Percentiles rank a stretch among this genome's conserved stretches.
Conservation (phyloP, 2,888 invertebrate species). For the Hydriomena furcata region DNA sequence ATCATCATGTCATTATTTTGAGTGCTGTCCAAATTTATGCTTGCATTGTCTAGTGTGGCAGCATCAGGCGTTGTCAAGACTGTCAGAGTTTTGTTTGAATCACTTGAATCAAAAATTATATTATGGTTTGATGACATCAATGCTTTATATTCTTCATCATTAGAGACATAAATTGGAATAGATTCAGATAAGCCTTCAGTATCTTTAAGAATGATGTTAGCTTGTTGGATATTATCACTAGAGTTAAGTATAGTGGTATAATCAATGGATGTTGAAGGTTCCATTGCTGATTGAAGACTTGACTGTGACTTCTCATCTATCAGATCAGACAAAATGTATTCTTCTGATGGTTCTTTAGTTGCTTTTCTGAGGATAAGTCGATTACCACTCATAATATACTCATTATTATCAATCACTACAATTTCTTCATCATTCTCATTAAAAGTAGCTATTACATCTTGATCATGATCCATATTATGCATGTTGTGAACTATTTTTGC, state of each 20-base stretch:
- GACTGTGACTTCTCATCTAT: constrained; percentile 52
- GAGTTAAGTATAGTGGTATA: constrained; percentile 51
- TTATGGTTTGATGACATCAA: constrained; percentile 72
- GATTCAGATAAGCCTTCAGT: constrained; percentile 59
- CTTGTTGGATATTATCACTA: constrained; percentile 45
- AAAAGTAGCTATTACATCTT: constrained; percentile 44
- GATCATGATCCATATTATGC: constrained; percentile 49
- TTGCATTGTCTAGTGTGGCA: constrained; percentile 50
- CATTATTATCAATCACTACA: constrained; percentile 83
- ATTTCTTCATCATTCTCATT: constrained; percentile 54
- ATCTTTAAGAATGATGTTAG: constrained; percentile 62
- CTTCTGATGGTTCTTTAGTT: constrained; percentile 40
- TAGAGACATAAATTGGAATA: constrained; percentile 77
- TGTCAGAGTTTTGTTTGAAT: constrained; percentile 65
- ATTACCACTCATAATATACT: constrained; percentile 78
- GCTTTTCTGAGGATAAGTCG: constrained; percentile 59
- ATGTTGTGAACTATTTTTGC: constrained; percentile 38
- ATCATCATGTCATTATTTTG: constrained; percentile 86
- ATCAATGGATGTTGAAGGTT: constrained; percentile 55
- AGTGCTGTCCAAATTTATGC: constrained; percentile 74
- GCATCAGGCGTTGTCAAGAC: constrained; percentile 62
- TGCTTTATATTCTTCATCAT: constrained; percentile 78
- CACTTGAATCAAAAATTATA: constrained; percentile 70
- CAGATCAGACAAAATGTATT: constrained; percentile 57
- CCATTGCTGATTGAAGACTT: constrained; percentile 39